These are phyloP conservation scores for Indicator indicator DNA, from an alignment of 2,113 vertebrate genomes.

Conservation along the genomic window DNA sequence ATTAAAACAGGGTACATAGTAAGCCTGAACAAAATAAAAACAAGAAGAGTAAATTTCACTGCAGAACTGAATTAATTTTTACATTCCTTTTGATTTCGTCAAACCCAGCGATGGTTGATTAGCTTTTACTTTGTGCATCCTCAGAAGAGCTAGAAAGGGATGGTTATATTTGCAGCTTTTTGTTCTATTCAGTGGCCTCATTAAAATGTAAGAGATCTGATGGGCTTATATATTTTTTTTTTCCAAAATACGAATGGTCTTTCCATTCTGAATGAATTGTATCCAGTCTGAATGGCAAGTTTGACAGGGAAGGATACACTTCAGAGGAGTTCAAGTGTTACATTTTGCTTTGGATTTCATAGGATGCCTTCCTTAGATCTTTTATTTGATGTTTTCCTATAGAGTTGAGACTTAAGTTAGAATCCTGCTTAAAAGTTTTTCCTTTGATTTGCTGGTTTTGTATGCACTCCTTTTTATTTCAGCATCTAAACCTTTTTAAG, in stretches of 20 bases:
- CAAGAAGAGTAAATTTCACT: not conserved
- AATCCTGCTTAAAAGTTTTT: not conserved
- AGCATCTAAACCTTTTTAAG: not conserved
- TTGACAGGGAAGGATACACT: not conserved
- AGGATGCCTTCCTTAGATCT: not conserved
- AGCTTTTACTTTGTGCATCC: not conserved
- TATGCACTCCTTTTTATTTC: not conserved
- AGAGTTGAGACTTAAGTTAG: not conserved
- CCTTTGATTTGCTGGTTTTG: not conserved
- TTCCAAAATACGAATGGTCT: not conserved
- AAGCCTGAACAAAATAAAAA: not conserved
- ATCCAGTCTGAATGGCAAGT: not conserved
- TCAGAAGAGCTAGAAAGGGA: not conserved
- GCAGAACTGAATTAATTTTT: not conserved
- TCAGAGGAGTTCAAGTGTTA: not conserved
- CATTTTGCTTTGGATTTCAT: not conserved
- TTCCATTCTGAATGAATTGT: not conserved
- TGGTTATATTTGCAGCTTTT: not conserved
- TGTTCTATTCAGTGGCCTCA: not conserved
- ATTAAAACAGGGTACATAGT: not conserved
- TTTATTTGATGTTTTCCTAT: not conserved
- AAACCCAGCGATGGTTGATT: not conserved
- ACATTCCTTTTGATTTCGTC: not conserved
- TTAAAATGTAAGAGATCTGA: not conserved
- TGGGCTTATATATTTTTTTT: not conserved